Base-by-base conservation (phyloP, 2,113 vertebrate species). In the Herpailurus yagouaroundi region DNA sequence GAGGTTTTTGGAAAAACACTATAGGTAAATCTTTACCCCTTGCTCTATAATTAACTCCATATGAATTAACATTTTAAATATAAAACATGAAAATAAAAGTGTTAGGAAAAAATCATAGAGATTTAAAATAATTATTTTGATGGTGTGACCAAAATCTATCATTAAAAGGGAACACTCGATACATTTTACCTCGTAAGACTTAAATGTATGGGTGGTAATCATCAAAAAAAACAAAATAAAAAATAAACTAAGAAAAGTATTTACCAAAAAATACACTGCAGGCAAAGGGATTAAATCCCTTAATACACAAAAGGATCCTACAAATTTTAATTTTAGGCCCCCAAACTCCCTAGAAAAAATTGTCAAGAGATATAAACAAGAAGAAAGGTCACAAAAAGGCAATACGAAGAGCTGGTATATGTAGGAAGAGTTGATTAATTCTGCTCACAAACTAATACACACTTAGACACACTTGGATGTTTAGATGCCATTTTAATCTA, bases 51-150 rank as follows among this genome's bases (percentile, higher is more conserved):
- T 27, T 79, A n/a, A 77, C 27, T 92, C 19, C 16, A 50, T 41
- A 16, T 38, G 15, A 33, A 73, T 64, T 60, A 68, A 80, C 80
- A 48, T 23, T 81, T 81, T 86, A 57, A 93, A 57, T 60, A 23
- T 81, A 55, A 95, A 79, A 71, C 19, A 81, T 66, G 6, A 89
- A 33, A 97, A 66, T 21, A 84, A 85, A 95, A 74, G 36, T n/a
- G 7, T 9, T 55, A 12, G 64, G 33, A 97, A 93, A 27, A 85
- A 45, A 87, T 66, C 33, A 27, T 21, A 63, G n/a, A 48, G 19
- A 76, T 69, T 76, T 21, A 52, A 92, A 83, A 68, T 18, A 83
- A 52, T 84, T 93, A 85, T 80, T 64, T 93, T 85, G 63, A 52
- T 25, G 80, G 5, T 89, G 23, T 73, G 71, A 73, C 64, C 52